These are phyloP conservation scores for Pseudochaenichthys georgianus DNA, from an alignment of 2,797 vertebrate genomes.

Conservation along the genomic window DNA sequence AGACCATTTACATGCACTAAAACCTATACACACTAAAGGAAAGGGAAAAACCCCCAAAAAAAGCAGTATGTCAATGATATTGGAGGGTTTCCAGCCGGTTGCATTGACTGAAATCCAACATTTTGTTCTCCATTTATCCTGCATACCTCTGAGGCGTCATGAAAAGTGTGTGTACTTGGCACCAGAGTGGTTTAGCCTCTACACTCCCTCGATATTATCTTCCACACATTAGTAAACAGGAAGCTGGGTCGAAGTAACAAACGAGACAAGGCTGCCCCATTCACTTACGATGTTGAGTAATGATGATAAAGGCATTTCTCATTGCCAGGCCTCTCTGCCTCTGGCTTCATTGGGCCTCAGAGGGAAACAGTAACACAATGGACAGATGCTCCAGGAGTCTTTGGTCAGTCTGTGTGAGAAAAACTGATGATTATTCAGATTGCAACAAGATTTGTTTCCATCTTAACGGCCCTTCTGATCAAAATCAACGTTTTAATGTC, in stretches of 20 bases:
- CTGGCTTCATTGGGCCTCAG: background rate
- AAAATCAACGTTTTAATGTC: background rate
- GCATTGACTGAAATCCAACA: background rate
- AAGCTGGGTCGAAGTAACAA: slow-evolving; percentile 30
- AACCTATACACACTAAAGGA: too few relatives aligned
- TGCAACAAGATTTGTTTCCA: background rate
- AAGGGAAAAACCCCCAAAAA: too few relatives aligned
- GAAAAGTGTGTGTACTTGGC: slow-evolving; percentile 11
- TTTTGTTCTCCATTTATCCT: background rate
- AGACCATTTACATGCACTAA: too few relatives aligned
- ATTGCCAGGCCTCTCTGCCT: background rate
- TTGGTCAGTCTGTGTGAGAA: background rate
- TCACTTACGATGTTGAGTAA: slow-evolving; percentile 21
- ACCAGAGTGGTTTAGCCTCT: background rate
- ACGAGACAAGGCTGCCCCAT: background rate
- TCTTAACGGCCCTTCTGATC: background rate
- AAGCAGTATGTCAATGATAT: background rate
- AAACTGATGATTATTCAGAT: slow-evolving; percentile 6
- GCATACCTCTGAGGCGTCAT: background rate
- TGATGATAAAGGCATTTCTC: slow-evolving; percentile 10
- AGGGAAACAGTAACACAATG: slow-evolving; percentile 7
- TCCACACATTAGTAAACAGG: slow-evolving; percentile 56
- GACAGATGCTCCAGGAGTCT: background rate
- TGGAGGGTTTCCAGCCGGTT: background rate
- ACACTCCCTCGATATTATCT: slow-evolving; percentile 53